Evolutionary conservation across 2,113 vertebrate species (phyloP).

Genomic region (Oncorhynchus masou): DNA sequence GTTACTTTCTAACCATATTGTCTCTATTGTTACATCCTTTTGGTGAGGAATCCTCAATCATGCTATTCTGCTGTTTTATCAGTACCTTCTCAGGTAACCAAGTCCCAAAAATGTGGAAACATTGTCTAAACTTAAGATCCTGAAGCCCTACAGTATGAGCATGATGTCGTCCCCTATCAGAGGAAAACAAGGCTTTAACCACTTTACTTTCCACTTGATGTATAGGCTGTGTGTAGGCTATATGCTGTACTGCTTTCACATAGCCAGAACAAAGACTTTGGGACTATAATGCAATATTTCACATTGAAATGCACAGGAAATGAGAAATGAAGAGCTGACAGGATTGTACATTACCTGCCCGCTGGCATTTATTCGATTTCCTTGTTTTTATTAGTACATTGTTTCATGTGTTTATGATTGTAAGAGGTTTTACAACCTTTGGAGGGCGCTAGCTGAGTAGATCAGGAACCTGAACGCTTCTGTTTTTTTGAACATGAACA

Average conservation of each 20-base stretch:
- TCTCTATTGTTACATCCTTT: conserved; percentile 8
- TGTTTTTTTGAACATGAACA: conserved; percentile 33
- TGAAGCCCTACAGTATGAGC: neutral
- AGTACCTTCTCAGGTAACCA: conserved; percentile 54
- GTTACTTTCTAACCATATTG: neutral
- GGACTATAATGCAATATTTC: conserved; percentile 76
- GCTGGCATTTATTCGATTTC: conserved; percentile 23
- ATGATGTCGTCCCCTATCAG: neutral
- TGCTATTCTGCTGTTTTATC: conserved; percentile 19
- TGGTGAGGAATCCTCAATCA: too few species aligned
- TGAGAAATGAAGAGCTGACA: conserved; percentile 41
- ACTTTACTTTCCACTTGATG: neutral
- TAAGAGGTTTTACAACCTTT: conserved; percentile 33
- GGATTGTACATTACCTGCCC: conserved; percentile 35
- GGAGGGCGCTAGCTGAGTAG: conserved; percentile 36
- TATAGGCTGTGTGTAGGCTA: neutral
- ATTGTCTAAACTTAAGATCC: neutral
- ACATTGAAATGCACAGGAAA: conserved; percentile 62
- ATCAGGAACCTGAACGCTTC: conserved; percentile 47
- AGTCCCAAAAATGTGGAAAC: conserved; percentile 12
- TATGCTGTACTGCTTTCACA: conserved; percentile 24
- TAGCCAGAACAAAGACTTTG: conserved; percentile 60
- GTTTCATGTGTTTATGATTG: conserved; percentile 23
- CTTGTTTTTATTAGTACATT: conserved; percentile 16
- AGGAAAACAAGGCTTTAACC: neutral